Percentiles rank a stretch among this genome's conserved stretches.
Evolutionary conservation across 2,888 invertebrate genomes (phyloP).

Genomic region (Lypha dubia): DNA sequence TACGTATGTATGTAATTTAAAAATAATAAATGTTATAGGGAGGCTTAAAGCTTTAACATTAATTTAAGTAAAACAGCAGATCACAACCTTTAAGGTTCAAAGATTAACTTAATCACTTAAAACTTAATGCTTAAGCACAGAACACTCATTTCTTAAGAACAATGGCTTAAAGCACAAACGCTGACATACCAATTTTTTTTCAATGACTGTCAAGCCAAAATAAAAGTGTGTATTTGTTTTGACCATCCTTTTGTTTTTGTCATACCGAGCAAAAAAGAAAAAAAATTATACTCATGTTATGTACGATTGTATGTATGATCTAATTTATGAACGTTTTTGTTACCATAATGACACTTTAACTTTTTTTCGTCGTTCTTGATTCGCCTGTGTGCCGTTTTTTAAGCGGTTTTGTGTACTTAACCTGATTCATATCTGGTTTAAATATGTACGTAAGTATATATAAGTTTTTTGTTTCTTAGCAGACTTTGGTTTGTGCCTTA

Average conservation of each 20-base stretch:
- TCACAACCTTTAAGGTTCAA: constrained; percentile 5
- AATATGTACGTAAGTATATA: constrained; percentile 47
- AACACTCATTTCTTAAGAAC: constrained; percentile 34
- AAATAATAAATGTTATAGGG: too few species aligned
- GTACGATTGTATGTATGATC: constrained; percentile 27
- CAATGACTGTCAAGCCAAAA: constrained; percentile 36
- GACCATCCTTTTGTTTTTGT: constrained; percentile 42
- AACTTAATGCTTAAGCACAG: constrained; percentile 46
- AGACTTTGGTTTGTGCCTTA: constrained; percentile 38
- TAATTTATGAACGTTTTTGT: constrained; percentile 64
- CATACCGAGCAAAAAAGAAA: neutral
- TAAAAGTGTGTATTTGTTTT: constrained; percentile 20
- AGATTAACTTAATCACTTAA: constrained; percentile 43
- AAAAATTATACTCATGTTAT: neutral
- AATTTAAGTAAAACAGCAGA: neutral
- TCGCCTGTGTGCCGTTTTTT: constrained; percentile 29
- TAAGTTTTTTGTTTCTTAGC: constrained; percentile 46
- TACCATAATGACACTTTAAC: constrained; percentile 61
- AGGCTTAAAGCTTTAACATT: too few species aligned
- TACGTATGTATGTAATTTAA: too few species aligned
- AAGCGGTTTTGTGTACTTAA: constrained; percentile 58
- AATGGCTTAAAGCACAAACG: neutral
- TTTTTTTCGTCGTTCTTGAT: constrained; percentile 48
- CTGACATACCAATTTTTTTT: constrained; percentile 5
- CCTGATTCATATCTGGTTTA: constrained; percentile 69